Base-by-base conservation (phyloP, 2,888 invertebrate genomes). In the Pyrgus malvae region DNA sequence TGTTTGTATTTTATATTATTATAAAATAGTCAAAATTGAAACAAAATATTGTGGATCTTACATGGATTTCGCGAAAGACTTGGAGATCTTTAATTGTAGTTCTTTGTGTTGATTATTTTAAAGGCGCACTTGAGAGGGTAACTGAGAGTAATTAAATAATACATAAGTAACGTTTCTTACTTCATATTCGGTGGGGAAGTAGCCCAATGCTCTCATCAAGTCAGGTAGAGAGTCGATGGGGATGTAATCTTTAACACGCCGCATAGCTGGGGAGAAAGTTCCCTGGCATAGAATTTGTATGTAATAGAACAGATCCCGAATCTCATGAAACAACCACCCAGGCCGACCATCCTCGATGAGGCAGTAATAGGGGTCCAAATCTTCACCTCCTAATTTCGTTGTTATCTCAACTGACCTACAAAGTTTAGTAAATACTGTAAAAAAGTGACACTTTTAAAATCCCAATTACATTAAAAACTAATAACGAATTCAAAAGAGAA, bases 291-390 rank as follows among this genome's bases (percentile, higher is more conserved):
- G 76, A 38, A 95, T 93, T 84, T 95, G 95, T 63, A 94, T 93
- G 74, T 95, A 95, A 76, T 94, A 95, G 80, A 95, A 95, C 57
- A 94, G 83, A 70, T 95, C 94, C 63, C 94, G 91, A 71, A 96
- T 92, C 79, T 95, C 94, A 48, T 89, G 88, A 72, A 94, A 94
- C 48, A 95, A 83, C 91, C 93, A 93, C 2, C 95, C 95, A 0
- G 92, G 91, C 6, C 92, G 82, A 0, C 95, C 95, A 46, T 94
- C 93, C 55, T 95, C 94, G 44, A 96, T 83, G 16, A 95, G 80
- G 60, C 93, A 92, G 72, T 94, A 95, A 80, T 92, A 96, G 0
- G 95, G 95, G 41, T 92, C 89, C 9, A 94, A 74, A 23, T 92
- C 92, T 2, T 59, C 66, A 1, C 93, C 94, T 21, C 93, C 93